Evolutionary conservation across 2,113 vertebrate species (phyloP).

Genomic region (Petromus typicus): DNA sequence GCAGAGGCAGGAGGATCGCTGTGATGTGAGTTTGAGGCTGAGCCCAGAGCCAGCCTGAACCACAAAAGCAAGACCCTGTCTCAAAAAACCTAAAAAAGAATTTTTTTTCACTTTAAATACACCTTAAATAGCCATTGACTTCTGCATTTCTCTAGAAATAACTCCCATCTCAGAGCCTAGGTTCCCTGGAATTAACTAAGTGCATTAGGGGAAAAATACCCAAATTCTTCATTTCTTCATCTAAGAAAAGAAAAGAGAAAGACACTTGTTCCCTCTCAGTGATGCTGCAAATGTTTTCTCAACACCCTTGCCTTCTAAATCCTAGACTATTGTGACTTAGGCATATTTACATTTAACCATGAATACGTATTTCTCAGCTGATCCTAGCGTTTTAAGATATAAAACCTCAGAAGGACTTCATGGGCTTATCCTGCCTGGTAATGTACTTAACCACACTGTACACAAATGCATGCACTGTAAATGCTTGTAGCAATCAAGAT

Average conservation of each 20-base stretch:
- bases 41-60: too few species aligned
- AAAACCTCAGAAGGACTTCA: neutral
- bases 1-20: too few species aligned
- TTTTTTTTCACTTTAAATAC: neutral
- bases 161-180: neutral
- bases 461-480: accelerated
- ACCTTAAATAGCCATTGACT: neutral
- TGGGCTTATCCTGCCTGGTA: neutral
- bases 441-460: neutral
- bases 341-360: neutral
- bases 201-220: neutral
- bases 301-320: neutral
- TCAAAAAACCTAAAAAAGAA: too few species aligned
- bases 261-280: neutral
- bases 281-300: neutral
- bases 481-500: neutral
- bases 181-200: neutral
- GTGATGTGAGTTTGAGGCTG: too few species aligned
- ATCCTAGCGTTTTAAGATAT: neutral
- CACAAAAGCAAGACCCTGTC: too few species aligned
- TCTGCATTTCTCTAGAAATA: neutral
- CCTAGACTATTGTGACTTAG: neutral
- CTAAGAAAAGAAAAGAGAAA: neutral
- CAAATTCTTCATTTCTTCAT: neutral
- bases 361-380: neutral